Conservation (phyloP, 2,888 invertebrate genomes). For the Cactoblastis cactorum region DNA sequence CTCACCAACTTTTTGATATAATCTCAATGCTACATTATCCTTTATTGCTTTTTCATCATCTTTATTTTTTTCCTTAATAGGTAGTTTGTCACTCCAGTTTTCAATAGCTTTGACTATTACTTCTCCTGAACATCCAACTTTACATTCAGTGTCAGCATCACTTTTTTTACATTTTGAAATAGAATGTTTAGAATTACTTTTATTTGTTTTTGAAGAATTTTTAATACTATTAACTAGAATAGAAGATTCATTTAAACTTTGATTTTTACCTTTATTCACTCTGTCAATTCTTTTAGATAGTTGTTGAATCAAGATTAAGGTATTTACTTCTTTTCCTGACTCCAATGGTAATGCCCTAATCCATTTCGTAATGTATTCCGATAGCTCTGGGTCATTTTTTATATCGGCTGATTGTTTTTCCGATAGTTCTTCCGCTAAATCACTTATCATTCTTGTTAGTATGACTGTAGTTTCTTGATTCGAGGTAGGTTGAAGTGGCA, state of each 20-base stretch:
- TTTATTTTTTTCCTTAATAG: conserved; percentile 32
- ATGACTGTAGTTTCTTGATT: conserved; percentile 25
- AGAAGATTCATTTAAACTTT: conserved; percentile 10
- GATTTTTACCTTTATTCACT: conserved; percentile 20
- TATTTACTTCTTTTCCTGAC: conserved; percentile 29
- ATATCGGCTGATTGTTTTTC: conserved; percentile 27
- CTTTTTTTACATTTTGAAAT: conserved; percentile 8
- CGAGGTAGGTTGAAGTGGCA: conserved; percentile 38
- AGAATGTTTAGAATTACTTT: conserved; percentile 12
- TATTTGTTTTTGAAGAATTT: not conserved
- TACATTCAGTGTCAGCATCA: not conserved
- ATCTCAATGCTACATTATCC: conserved; percentile 36
- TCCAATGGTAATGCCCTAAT: conserved; percentile 43
- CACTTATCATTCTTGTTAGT: conserved; percentile 37
- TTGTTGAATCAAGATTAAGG: conserved; percentile 36
- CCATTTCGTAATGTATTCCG: conserved; percentile 41
- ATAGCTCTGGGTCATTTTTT: conserved; percentile 28
- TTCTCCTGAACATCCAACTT: conserved; percentile 26
- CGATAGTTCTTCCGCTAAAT: conserved; percentile 43
- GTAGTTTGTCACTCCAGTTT: conserved; percentile 46
- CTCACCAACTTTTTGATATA: conserved; percentile 48
- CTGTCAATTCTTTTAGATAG: conserved; percentile 42
- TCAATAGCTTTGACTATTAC: conserved; percentile 46
- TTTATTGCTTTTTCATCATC: conserved; percentile 29
- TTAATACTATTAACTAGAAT: not conserved